Percentiles rank a stretch among this genome's conserved stretches.
These are phyloP conservation scores for Atractosteus spatula DNA, from an alignment of 2,113 vertebrate species.

Conservation along the genomic window DNA sequence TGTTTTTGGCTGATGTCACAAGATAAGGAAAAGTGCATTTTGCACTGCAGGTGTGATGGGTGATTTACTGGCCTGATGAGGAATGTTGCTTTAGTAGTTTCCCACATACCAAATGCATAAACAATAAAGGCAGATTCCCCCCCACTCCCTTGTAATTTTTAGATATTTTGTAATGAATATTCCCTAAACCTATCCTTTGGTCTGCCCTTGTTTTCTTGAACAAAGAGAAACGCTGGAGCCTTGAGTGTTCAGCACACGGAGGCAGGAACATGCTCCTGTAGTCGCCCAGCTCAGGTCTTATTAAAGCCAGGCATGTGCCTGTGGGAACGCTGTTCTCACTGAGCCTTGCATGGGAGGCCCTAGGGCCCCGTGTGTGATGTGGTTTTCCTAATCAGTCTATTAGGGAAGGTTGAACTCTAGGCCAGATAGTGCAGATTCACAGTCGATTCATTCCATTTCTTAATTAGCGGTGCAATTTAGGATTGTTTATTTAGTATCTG, in stretches of 20 bases:
- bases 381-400: slow-evolving; percentile 2
- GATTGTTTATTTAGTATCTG: not conserved
- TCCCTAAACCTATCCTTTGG: no score
- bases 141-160: no score
- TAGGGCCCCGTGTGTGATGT: not conserved
- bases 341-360: no score
- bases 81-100: not conserved
- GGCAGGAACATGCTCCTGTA: no score
- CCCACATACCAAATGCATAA: not conserved
- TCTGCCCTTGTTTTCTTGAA: no score
- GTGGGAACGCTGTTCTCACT: no score
- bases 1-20: not conserved
- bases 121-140: not conserved
- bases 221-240: no score
- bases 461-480: not conserved
- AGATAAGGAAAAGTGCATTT: not conserved
- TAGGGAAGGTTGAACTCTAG: not conserved
- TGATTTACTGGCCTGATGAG: not conserved
- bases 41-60: not conserved
- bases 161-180: no score
- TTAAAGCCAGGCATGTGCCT: no score
- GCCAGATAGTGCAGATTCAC: not conserved
- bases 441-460: not conserved
- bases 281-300: no score
- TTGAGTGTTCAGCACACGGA: no score